These are phyloP conservation scores for Poecile atricapillus DNA, from an alignment of 2,113 vertebrate species.

Conservation along the genomic window DNA sequence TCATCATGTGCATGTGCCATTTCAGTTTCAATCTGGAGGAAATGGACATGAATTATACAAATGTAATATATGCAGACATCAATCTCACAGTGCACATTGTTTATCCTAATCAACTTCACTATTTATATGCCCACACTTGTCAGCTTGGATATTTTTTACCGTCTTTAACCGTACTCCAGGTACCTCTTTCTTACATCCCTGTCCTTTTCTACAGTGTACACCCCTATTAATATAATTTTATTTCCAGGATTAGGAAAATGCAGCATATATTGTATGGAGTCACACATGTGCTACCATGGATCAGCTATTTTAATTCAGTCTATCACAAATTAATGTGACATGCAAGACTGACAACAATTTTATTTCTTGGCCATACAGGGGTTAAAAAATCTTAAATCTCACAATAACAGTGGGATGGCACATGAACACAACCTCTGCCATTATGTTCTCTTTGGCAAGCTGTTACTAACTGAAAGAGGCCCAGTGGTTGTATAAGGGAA, in stretches of 20 bases:
- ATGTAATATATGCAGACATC: neutral
- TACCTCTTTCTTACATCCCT: neutral
- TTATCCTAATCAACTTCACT: conserved; percentile 11
- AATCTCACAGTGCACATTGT: neutral
- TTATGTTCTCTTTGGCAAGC: neutral
- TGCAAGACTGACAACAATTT: neutral
- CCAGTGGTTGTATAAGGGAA: neutral
- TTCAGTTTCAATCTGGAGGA: neutral
- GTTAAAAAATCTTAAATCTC: neutral
- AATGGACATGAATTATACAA: conserved; percentile 1
- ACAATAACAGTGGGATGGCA: neutral
- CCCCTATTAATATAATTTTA: neutral
- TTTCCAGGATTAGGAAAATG: neutral
- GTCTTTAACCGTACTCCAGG: neutral
- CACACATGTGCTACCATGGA: neutral
- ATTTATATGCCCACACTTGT: neutral
- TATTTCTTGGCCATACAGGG: neutral
- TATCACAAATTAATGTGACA: neutral
- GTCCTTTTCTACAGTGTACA: neutral
- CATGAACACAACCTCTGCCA: neutral
- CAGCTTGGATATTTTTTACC: neutral
- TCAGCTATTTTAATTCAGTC: neutral
- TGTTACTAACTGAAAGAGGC: neutral
- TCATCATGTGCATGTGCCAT: neutral
- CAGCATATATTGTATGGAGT: neutral